phyloP scores from a whole-genome alignment of 2,113 vertebrate genomes.

The Chionodraco myersi region DNA sequence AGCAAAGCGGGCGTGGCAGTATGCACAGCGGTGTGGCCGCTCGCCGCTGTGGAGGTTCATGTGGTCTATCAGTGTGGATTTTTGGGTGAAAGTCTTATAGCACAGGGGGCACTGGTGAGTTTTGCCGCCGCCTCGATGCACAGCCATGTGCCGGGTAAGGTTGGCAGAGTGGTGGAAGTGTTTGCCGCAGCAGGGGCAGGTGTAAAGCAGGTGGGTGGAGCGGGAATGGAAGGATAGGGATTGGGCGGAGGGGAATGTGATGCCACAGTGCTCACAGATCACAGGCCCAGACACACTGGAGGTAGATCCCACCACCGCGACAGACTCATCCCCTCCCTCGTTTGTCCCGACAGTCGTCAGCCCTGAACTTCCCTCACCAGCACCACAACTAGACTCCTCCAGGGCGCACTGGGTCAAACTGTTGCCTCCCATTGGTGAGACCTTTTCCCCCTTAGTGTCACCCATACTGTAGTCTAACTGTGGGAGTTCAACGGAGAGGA shows the following conservation, averaged over 20 bases:
- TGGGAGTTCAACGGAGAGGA: slow-evolving; percentile 60
- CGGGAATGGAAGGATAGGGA: slow-evolving; percentile 90
- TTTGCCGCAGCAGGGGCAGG: slow-evolving; percentile 94
- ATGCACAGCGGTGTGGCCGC: slow-evolving; percentile 91
- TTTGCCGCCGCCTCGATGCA: slow-evolving; percentile 88
- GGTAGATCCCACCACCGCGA: slow-evolving; percentile 82
- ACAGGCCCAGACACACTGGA: slow-evolving; percentile 79
- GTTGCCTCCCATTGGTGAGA: slow-evolving; percentile 40
- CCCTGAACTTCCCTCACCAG: slow-evolving; percentile 74
- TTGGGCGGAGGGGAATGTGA: slow-evolving; percentile 89
- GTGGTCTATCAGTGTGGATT: slow-evolving; percentile 94
- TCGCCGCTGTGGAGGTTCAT: slow-evolving; percentile 95
- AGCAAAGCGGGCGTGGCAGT: slow-evolving; percentile 93
- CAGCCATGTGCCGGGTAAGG: slow-evolving; percentile 93
- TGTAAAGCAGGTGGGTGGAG: slow-evolving; percentile 89
- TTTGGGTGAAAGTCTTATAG: slow-evolving; percentile 95
- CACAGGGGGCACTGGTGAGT: slow-evolving; percentile 91
- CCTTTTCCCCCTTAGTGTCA: slow-evolving; percentile 55
- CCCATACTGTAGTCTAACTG: slow-evolving; percentile 68
- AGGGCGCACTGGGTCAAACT: slow-evolving; percentile 67
- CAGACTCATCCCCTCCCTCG: slow-evolving; percentile 79
- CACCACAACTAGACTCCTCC: slow-evolving; percentile 56
- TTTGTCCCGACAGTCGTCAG: slow-evolving; percentile 60
- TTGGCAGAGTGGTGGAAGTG: slow-evolving; percentile 94
- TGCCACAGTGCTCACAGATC: slow-evolving; percentile 89